Percentiles rank a stretch among this genome's conserved stretches.
These are phyloP conservation scores for Operophtera brumata DNA, from an alignment of 2,888 invertebrate genomes.

Conservation along the genomic window DNA sequence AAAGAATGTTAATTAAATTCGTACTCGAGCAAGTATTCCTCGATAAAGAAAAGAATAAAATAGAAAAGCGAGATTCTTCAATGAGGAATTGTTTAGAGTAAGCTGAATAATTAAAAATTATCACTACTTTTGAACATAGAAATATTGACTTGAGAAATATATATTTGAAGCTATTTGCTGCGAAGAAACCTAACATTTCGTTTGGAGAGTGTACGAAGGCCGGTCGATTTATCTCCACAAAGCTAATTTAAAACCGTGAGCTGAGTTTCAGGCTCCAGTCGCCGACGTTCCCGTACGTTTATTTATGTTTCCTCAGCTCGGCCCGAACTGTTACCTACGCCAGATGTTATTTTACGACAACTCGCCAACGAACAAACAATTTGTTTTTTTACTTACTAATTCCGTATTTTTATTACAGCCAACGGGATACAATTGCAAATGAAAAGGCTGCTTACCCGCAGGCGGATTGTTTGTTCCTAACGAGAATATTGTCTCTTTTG, in stretches of 20 bases:
- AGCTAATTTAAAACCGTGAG: constrained; percentile 40
- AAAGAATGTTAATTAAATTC: constrained; percentile 37
- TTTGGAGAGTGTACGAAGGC: constrained; percentile 6
- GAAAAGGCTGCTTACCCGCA: constrained; percentile 9
- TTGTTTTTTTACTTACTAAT: constrained; percentile 49
- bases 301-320: constrained; percentile 75
- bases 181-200: constrained; percentile 4
- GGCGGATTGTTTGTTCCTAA: constrained; percentile 6
- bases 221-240: constrained; percentile 27
- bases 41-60: constrained; percentile 20
- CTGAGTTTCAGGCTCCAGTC: constrained; percentile 39
- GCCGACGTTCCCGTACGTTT: constrained; percentile 64
- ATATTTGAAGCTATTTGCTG: background rate
- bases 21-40: constrained; percentile 26
- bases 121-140: no score
- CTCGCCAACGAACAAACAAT: constrained; percentile 65
- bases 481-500: background rate
- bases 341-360: constrained; percentile 77
- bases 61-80: constrained; percentile 23
- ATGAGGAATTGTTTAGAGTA: constrained; percentile 19
- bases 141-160: background rate
- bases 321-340: constrained; percentile 73
- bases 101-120: constrained; percentile 3
- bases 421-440: constrained; percentile 26
- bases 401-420: constrained; percentile 34